Evolutionary conservation across 2,113 vertebrate genomes (phyloP), one percentile per base, ranked within the genome.

Genomic region (Corydoras sp.): DNA sequence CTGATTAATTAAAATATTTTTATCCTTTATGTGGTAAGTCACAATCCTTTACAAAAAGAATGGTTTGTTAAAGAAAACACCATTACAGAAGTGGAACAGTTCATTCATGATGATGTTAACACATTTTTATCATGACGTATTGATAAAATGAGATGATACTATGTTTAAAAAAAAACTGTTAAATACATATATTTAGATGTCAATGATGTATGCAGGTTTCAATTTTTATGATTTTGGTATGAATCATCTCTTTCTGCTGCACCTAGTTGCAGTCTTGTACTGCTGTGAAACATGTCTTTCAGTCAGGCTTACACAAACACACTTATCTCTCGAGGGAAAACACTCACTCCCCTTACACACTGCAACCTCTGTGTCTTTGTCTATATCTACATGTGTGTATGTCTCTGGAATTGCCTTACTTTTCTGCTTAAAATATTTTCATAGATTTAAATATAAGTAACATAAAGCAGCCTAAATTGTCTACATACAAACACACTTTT

Each of bases 381-480:
- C 59, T 77, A 30, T 61, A 31, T 75, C 43, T 74, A 49, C 68
- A 9, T 77, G 49, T 15, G 48, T 65, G 68, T 53, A 32, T 65
- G 48, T 18, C 2, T 51, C 51, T 14, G 5, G 43, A 53, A 49
- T 51, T 68, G 15, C 3, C 53, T 55, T 55, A 13, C 65, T 48
- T 62, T 67, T 51, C 58, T 29, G 18, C 65, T 69, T 56, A 49
- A 65, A 73, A 59, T 24, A 81, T 85, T 86, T 84, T 81, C 81
- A 69, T 83, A 68, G 83, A 80, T 72, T 32, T 78, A 74, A 81
- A 73, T 84, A 61, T 69, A 77, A 85, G 81, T 78, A 85, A 86
- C 83, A 81, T 68, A 62, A 58, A 82, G 76, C 72, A 54, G 58
- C 61, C 55, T 68, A 80, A 77, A 84, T 29, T 24, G 43, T 58